Conservation (phyloP, 2,888 invertebrate species). For the Saturnia pavonia region DNA sequence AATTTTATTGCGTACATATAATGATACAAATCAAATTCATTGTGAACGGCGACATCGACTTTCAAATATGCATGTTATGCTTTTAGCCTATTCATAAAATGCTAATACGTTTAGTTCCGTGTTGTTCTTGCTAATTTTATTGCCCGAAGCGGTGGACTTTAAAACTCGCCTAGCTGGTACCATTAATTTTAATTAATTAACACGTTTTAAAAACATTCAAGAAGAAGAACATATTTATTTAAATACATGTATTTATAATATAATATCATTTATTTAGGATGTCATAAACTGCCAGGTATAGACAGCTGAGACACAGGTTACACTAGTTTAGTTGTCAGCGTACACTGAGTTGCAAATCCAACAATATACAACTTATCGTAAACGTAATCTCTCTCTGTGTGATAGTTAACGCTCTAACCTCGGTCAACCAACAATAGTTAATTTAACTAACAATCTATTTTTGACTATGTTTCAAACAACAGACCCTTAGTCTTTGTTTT, state of each 20-base stretch:
- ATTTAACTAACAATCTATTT: too few relatives aligned
- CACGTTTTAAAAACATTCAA: constrained; percentile 58
- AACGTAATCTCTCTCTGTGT: too few relatives aligned
- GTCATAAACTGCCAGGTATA: background rate
- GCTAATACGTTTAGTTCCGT: constrained; percentile 66
- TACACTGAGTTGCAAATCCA: too few relatives aligned
- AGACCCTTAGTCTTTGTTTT: too few relatives aligned
- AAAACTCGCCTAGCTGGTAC: constrained; percentile 49
- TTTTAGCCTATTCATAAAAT: constrained; percentile 70
- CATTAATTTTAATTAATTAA: constrained; percentile 62
- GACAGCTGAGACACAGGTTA: too few relatives aligned
- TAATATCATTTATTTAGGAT: constrained; percentile 28
- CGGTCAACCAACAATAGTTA: too few relatives aligned
- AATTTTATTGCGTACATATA: background rate
- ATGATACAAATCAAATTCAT: constrained; percentile 25
- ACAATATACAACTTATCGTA: too few relatives aligned
- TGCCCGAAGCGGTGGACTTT: constrained; percentile 48
- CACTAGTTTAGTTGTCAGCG: too few relatives aligned
- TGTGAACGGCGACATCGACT: constrained; percentile 54
- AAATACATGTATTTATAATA: constrained; percentile 39
- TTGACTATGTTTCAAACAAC: too few relatives aligned
- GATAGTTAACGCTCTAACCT: too few relatives aligned
- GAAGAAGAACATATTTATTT: constrained; percentile 42
- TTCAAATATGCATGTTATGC: constrained; percentile 61
- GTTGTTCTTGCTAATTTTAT: constrained; percentile 69